A percentile compares a stretch with the other conserved stretches of the same genome.
Conservation (phyloP, 2,888 invertebrate species). For the Ophion ellenae region DNA sequence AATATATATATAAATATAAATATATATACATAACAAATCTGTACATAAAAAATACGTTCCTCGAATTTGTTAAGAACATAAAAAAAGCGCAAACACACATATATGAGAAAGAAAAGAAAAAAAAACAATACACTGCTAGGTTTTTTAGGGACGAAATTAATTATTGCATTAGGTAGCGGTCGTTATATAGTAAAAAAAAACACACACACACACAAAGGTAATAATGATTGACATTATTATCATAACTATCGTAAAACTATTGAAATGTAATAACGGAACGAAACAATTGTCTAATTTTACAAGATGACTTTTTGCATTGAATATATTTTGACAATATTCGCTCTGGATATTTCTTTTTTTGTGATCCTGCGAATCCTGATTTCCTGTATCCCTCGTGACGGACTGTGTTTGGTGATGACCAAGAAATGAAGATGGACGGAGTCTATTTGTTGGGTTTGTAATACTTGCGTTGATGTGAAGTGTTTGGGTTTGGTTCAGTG, state of each 20-base stretch:
- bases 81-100: conserved; percentile 44
- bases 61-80: conserved; percentile 71
- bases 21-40: conserved; percentile 62
- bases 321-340: conserved; percentile 80
- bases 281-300: conserved; percentile 80
- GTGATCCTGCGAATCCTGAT: neutral
- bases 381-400: neutral
- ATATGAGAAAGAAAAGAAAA: conserved; percentile 24
- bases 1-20: conserved; percentile 29
- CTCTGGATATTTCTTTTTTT: conserved; percentile 62
- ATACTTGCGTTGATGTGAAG: too few relatives aligned
- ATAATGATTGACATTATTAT: conserved; percentile 74
- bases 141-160: conserved; percentile 77
- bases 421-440: conserved; percentile 2
- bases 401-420: neutral
- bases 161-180: conserved; percentile 79
- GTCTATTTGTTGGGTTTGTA: too few relatives aligned
- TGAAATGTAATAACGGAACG: conserved; percentile 75
- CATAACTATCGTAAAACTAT: conserved; percentile 71
- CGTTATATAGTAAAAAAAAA: conserved; percentile 74
- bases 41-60: conserved; percentile 78
- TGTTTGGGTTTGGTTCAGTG: too few relatives aligned
- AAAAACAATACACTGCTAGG: conserved; percentile 73
- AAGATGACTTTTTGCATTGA: conserved; percentile 80
- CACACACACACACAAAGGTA: conserved; percentile 49